Base-by-base conservation (phyloP, 92 coral and sea anemone genomes). In the Hydrozoanthus gracilis region DNA sequence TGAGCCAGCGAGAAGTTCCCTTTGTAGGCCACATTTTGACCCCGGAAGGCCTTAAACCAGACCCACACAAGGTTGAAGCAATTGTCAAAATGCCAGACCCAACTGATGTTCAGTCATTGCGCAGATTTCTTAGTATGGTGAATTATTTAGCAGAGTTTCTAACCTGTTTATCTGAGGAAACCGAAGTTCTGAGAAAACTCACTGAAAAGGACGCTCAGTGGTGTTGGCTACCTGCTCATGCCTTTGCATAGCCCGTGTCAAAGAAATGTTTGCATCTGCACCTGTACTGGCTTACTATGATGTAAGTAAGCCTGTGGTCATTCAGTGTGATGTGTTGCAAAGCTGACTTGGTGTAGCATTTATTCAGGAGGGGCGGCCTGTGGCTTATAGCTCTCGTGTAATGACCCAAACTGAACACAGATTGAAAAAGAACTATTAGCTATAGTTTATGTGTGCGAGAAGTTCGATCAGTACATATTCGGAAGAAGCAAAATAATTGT, bases 91-190 rank as follows among this genome's bases (percentile, higher is more conserved):
- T 91, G 93, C 91, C 91, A 6, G 71, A 83, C 55, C 88, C 92
- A 17, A 84, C 70, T 3, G 88, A 83, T 48, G 82, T 87, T 76
- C 67, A 83, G 11, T 86, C 83, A 6, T 54, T 91, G 73, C 87
- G 87, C 86, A 75, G 91, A 44, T 87, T 91, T 67, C 74, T 91
- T 68, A 91, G 91, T 71, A 91, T 91, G 88, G 93, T 91, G 75
- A 82, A 84, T 18, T 87, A 90, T 14, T 88, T 90, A 11, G 79
- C 90, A 16, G 86, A 90, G 83, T 90, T 90, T 83, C 48, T 90
- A 84, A 90, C 88, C 16, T 85, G 69, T 79, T 73, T 90, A 58
- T 85, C 87, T 14, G 88, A 91, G 76, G 88, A 83, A 91, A 91
- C 91, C 7, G n/a, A 83, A 56, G 91, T 88, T 47, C 88, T 91